Percentiles rank a stretch among this genome's conserved stretches.
Conservation (phyloP, 2,113 vertebrate genomes). For the Kryptolebias marmoratus region DNA sequence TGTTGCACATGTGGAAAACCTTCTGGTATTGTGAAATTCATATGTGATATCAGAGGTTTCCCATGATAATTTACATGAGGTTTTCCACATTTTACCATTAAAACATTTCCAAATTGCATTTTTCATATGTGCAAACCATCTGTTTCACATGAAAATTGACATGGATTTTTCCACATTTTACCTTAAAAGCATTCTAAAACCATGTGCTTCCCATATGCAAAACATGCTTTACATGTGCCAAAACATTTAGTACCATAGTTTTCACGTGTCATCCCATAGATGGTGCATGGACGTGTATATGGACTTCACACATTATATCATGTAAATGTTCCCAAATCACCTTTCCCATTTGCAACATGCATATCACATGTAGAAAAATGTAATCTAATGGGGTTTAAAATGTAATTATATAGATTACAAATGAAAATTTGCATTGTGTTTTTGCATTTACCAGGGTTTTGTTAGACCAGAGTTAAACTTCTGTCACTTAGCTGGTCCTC, state of each 20-base stretch:
- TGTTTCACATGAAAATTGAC: neutral
- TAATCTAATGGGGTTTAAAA: too few species aligned
- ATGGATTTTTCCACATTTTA: too few species aligned
- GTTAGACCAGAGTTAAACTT: slow-evolving; percentile 4
- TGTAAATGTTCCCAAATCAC: neutral
- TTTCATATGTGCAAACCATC: neutral
- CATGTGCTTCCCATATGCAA: neutral
- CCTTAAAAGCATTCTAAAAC: neutral
- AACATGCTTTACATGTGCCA: too few species aligned
- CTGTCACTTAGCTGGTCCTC: slow-evolving; percentile 22
- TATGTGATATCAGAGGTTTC: too few species aligned
- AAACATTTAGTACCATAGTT: too few species aligned
- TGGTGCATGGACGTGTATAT: too few species aligned
- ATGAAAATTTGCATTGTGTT: neutral
- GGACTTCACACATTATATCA: neutral
- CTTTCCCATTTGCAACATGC: neutral
- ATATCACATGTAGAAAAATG: too few species aligned
- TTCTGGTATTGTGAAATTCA: too few species aligned
- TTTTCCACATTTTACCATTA: neutral
- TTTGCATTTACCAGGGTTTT: neutral
- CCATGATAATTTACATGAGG: neutral
- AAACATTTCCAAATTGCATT: neutral
- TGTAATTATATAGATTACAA: too few species aligned
- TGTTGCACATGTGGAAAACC: too few species aligned
- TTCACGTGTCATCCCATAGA: too few species aligned